Evolutionary conservation across 2,888 invertebrate genomes (phyloP), one percentile per base, ranked within the genome.

Genomic region (Eristalinus aeneus): DNA sequence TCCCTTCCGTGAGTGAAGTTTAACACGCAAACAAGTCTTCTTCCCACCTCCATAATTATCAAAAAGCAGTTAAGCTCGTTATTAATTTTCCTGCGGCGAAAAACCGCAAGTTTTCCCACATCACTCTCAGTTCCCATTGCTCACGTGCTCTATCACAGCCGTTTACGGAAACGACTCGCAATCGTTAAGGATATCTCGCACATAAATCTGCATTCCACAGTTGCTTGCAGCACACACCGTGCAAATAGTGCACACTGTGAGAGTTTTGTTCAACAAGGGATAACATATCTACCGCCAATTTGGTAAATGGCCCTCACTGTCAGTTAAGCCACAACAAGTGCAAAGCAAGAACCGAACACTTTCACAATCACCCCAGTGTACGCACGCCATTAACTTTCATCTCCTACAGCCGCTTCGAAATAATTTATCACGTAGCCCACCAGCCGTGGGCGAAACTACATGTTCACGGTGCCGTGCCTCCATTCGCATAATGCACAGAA

Each of bases 381-480:
- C 16, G 72, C 80, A 58, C 39, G 27, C 76, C 80, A 80, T 85
- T 85, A 85, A 67, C 71, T 80, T 20, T 56, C 63, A 11, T 31
- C 76, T 36, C 54, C 65, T 46, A 27, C 54, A 53, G 27, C 54
- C 32, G 67, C 68, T 85, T 72, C 58, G 53, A 54, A 56, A 58
- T 65, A 64, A 80, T 85, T 85, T 81, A 85, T 85, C 76, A 85
- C 67, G 32, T 46, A 10, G 56, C 54, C 63, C 34, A 27, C 81
- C 54, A 16, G 72, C 63, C 34, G 67, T 34, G 39, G 72, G 67
- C 72, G 61, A 16, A 3, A 46, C 46, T 8, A 46, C 46, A 80
- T 69, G 61, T 56, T 81, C 22, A 54, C 67, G 58, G 68, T 79
- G 32, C 36, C 60, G 46, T 20, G 39, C 56, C 34, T 39, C 39